Percentiles rank a stretch among this genome's conserved stretches.
Evolutionary conservation across 2,797 vertebrate genomes (phyloP).

Genomic region (Coluber constrictor): DNA sequence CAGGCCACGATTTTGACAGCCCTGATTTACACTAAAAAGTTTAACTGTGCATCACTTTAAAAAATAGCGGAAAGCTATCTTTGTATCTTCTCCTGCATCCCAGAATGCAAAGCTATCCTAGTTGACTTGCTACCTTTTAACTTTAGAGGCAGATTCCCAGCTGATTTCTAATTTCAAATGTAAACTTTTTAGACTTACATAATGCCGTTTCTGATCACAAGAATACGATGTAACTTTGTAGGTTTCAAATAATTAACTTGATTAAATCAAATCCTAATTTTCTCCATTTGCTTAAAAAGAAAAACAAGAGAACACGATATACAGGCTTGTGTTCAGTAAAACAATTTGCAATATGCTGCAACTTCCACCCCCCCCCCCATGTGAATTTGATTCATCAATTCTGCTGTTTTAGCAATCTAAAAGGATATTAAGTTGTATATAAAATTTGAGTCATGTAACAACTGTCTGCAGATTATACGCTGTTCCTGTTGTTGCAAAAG

Average conservation of each 20-base stretch:
- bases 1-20: too few species aligned
- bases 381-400: not conserved
- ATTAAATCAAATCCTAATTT: not conserved
- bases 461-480: constrained; percentile 49
- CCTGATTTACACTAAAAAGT: not conserved
- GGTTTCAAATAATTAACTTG: not conserved
- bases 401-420: not conserved
- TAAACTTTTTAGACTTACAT: not conserved
- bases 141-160: not conserved
- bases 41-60: not conserved
- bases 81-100: not conserved
- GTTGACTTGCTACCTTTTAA: not conserved
- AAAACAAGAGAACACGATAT: not conserved
- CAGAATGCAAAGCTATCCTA: not conserved
- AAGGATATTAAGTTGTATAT: not conserved
- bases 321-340: not conserved
- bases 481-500: constrained; percentile 11
- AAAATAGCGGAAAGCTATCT: not conserved
- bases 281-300: not conserved
- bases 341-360: not conserved
- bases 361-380: not conserved
- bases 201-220: not conserved
- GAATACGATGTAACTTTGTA: not conserved
- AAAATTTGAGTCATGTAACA: not conserved
- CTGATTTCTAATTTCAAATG: not conserved